Conservation (phyloP, 2,888 invertebrate genomes). For the Physocephala rufipes region DNA sequence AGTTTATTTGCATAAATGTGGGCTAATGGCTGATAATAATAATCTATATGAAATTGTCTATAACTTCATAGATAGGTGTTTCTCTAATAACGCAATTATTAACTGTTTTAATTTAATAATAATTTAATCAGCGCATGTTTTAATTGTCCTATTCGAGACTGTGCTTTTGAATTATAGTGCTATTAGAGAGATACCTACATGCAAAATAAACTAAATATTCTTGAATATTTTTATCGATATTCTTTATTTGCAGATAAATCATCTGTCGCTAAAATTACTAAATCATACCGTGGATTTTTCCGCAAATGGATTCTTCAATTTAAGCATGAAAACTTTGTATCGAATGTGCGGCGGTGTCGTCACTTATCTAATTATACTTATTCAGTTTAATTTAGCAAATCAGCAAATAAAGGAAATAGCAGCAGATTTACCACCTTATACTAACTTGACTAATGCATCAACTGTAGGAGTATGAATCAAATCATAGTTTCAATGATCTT, state of each 20-base stretch:
- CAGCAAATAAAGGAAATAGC: constrained; percentile 60
- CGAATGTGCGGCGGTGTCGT: constrained; percentile 65
- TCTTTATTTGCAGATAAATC: constrained; percentile 56
- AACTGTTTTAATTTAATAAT: too few relatives aligned
- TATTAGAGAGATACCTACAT: too few relatives aligned
- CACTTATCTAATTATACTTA: constrained; percentile 64
- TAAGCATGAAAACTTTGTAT: constrained; percentile 66
- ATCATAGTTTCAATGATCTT: too few relatives aligned
- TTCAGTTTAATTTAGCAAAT: constrained; percentile 66
- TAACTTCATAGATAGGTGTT: background rate
- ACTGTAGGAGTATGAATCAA: too few relatives aligned
- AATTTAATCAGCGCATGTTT: too few relatives aligned
- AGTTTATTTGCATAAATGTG: constrained; percentile 64
- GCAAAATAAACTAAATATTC: too few relatives aligned
- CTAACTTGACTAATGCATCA: constrained; percentile 11
- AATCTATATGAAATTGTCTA: constrained; percentile 63
- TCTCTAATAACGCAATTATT: too few relatives aligned
- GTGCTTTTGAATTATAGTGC: too few relatives aligned
- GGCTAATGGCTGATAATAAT: constrained; percentile 63
- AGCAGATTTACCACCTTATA: background rate
- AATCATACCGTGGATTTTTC: constrained; percentile 65
- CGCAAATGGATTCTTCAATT: constrained; percentile 65
- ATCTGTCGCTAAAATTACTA: constrained; percentile 63
- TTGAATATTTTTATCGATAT: background rate
- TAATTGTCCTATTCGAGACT: too few relatives aligned